Evolutionary conservation across 2,797 vertebrate genomes (phyloP), one percentile per base, ranked within the genome.

Genomic region (Sparidentex hasta): DNA sequence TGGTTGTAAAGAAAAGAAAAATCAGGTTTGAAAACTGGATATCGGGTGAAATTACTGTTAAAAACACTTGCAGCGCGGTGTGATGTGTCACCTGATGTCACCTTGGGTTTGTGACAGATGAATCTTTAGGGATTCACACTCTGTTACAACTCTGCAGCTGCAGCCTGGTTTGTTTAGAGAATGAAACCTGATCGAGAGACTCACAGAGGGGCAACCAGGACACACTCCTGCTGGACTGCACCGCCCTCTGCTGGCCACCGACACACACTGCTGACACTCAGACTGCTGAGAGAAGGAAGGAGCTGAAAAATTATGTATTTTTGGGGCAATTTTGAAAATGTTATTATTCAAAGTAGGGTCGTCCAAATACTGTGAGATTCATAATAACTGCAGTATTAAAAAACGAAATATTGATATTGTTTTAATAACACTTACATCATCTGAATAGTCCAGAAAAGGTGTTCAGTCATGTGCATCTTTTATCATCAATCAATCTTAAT

Each of bases 231-330:
- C 43, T 85, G 73, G 74, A 0, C 78, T 50, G 56, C 78, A 9
- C 69, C 88, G 92, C 87, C 90, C 89, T 89, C 94, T 94, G 74
- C 83, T 91, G 94, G 79, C 14, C 80, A 21, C 38, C 1, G 2
- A 1, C 13, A 3, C 18, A 71, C 62, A 81, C 54, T 73, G 43
- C 72, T 1, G 57, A 3, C 0, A 27, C 33, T 3, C n/a, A 5
- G 1, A 43, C 11, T 47, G n/a, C 0, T 1, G n/a, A 18, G 23
- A 11, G 46, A 47, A 65, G 21, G 0, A 65, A 33, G 4, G 2
- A 27, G 38, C 56, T 21, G 25, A 54, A 46, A 52, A 3, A 62
- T 0, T 3, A 51, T 4, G 16, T 41, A 33, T 54, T 18, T 67
- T 29, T 46, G 1, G 3, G 23, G 18, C 21, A 48, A 20, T 50